Evolutionary conservation across 2,888 invertebrate species (phyloP), one percentile per base, ranked within the genome.

Genomic region (Drosophila emarginata): DNA sequence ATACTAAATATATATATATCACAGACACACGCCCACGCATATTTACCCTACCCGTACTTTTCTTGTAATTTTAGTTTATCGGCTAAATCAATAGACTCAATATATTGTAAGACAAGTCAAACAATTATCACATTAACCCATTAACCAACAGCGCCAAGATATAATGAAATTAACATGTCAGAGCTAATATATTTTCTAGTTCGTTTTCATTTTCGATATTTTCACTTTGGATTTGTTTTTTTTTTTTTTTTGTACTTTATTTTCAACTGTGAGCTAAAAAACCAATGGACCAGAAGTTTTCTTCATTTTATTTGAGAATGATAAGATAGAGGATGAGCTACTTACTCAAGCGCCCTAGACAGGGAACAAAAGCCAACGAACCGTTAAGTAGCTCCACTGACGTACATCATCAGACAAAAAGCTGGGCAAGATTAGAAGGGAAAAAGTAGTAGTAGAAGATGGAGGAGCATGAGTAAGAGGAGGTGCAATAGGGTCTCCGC

Each of bases 121-220:
- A 12, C 5, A 54, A 54, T 32, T 12, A 54, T 15, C 32, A 54
- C 45, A 45, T 21, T 45, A 45, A 53, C 18, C n/a, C 5, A 40
- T 36, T 58, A 52, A 57, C 54, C 26, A 62, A 65, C 52, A 71
- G 61, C 64, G 57, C 39, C 69, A 75, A 66, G 69, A 70, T 74
- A 58, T 78, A 81, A 84, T 84, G 73, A 14, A 78, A 81, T 87
- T 84, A 87, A 69, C 87, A 74, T 50, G 7, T 18, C 23, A 57
- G 28, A 73, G 72, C 74, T 77, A 81, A 87, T 74, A 68, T 57
- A 4, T 36, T 52, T 57, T 60, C 56, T 54, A 6, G 36, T 14
- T 52, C 36, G n/a, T 64, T 53, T 32, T 53, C 32, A 18, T 23
- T 51, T 54, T 36, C 45, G 37, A 51, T 54, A 23, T 59, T 54